Percentiles rank a stretch among this genome's conserved stretches.
Evolutionary conservation across 1,140 invertebrate genomes (phyloP).

Genomic region (Caerostris extrusa): DNA sequence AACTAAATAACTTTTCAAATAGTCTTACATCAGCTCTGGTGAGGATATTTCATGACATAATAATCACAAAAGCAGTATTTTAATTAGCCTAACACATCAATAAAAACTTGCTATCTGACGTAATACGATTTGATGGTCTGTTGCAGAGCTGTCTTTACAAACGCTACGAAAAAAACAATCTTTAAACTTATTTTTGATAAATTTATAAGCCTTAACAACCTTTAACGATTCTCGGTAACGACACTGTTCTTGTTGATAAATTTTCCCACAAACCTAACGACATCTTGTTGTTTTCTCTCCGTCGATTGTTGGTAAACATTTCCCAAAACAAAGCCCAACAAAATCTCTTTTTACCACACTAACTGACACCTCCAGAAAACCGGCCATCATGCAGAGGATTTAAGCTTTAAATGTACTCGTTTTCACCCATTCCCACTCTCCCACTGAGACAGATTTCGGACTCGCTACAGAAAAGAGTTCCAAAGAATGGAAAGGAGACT

Average conservation of each 20-base stretch:
- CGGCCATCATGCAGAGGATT: slow-evolving; percentile 3
- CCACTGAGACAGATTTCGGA: slow-evolving; percentile 33
- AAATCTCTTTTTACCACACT: slow-evolving; percentile 28
- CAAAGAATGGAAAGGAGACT: slow-evolving; percentile 11
- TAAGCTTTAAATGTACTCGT: slow-evolving; percentile 39
- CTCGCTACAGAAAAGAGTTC: not conserved
- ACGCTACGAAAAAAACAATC: too few species aligned
- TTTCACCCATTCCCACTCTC: slow-evolving; percentile 17
- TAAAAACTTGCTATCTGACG: too few species aligned
- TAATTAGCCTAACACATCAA: too few species aligned
- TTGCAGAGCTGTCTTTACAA: too few species aligned
- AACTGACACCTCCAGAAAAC: not conserved
- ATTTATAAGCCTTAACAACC: not conserved
- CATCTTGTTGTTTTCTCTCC: too few species aligned
- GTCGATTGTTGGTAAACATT: slow-evolving; percentile 23
- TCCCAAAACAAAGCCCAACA: not conserved
- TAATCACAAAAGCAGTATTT: too few species aligned
- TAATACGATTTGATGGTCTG: too few species aligned
- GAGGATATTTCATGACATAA: too few species aligned
- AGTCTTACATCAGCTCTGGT: too few species aligned
- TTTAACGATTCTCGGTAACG: not conserved
- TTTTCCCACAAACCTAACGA: not conserved
- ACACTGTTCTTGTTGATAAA: not conserved
- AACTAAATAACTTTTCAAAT: too few species aligned
- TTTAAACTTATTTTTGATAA: not conserved